Evolutionary conservation across 2,113 vertebrate genomes (phyloP).

Genomic region (Cnemophilus loriae): DNA sequence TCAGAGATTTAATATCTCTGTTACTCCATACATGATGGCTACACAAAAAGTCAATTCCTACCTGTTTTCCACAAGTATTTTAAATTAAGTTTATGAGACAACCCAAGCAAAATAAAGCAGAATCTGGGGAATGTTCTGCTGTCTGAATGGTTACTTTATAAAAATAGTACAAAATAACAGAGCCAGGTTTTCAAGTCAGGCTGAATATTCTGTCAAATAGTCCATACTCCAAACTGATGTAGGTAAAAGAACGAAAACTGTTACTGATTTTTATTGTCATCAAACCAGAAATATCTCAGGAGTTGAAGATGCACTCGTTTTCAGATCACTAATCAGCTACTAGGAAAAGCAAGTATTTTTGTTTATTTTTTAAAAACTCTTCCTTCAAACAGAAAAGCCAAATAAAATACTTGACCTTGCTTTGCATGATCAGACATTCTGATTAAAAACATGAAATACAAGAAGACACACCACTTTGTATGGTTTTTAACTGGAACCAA

Average conservation of each 20-base stretch:
- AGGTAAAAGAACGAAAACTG: not conserved
- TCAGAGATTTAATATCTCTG: conserved; percentile 28
- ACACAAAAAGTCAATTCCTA: not conserved
- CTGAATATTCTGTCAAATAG: not conserved
- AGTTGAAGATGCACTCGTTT: not conserved
- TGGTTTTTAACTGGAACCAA: not conserved
- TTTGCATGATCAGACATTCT: not conserved
- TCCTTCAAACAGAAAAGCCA: conserved; percentile 26
- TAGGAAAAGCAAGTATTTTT: not conserved
- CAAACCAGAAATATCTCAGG: not conserved
- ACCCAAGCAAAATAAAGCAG: not conserved
- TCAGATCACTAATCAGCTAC: not conserved
- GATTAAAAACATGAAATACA: not conserved
- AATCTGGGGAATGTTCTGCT: not conserved
- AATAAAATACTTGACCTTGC: not conserved
- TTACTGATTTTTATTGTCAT: not conserved
- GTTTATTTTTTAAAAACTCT: not conserved
- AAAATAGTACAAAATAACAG: not conserved
- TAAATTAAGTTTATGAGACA: not conserved
- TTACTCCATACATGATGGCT: conserved; percentile 14
- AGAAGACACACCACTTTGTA: not conserved
- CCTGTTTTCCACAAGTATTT: not conserved
- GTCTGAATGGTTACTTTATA: not conserved
- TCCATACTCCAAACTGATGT: not conserved
- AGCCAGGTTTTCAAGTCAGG: not conserved